Percentiles rank a stretch among this genome's conserved stretches.
Evolutionary conservation across 1,140 invertebrate genomes (phyloP).

Genomic region (Dinoponera quadriceps): DNA sequence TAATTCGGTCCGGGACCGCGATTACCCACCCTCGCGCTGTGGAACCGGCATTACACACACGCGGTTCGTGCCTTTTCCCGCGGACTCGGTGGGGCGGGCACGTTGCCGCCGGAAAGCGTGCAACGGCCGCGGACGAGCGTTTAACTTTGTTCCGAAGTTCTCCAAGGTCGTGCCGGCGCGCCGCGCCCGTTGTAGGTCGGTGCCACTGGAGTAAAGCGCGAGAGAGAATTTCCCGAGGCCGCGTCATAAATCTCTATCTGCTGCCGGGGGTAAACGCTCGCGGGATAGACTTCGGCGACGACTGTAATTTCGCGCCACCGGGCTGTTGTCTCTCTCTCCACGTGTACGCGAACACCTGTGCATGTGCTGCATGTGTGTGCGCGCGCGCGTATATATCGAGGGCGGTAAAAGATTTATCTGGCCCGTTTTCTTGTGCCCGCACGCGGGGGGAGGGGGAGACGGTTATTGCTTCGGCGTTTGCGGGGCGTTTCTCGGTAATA

Average conservation of each 20-base stretch:
- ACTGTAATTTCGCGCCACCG: conserved; percentile 70
- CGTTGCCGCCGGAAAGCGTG: conserved; percentile 57
- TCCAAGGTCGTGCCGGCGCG: conserved; percentile 81
- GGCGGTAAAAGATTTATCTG: conserved; percentile 47
- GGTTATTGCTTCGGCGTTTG: conserved; percentile 29
- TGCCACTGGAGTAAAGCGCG: conserved; percentile 70
- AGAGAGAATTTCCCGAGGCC: conserved; percentile 75
- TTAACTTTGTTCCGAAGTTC: conserved; percentile 84
- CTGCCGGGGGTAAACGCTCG: conserved; percentile 72
- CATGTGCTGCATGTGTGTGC: background rate
- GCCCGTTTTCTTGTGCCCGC: conserved; percentile 3
- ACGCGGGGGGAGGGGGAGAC: background rate
- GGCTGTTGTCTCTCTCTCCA: conserved; percentile 25
- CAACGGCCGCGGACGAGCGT: conserved; percentile 71
- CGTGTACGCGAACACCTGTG: conserved; percentile 42
- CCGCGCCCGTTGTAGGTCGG: conserved; percentile 78
- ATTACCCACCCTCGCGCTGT: background rate
- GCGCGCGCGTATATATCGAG: background rate
- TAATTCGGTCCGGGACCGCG: too few relatives aligned
- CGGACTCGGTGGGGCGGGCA: conserved; percentile 50
- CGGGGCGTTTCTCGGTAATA: conserved; percentile 34
- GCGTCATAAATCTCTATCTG: conserved; percentile 82
- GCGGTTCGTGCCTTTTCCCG: conserved; percentile 36
- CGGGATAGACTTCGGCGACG: conserved; percentile 71
- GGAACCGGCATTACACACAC: conserved; percentile 4